Conservation (phyloP, 2,113 vertebrate genomes). For the Myodes glareolus region DNA sequence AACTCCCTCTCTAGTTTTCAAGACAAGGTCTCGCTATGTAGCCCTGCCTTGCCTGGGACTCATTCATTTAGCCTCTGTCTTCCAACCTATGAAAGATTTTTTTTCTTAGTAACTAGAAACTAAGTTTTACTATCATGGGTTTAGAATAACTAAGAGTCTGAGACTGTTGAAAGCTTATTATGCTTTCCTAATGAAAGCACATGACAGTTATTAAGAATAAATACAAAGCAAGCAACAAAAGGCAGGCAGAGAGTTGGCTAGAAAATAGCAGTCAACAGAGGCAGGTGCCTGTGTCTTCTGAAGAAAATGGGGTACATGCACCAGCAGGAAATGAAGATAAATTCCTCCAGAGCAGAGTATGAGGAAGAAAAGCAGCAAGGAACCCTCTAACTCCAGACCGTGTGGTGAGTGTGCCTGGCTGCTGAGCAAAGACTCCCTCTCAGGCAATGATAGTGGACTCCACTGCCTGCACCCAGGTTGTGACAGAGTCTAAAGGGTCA, state of each 20-base stretch:
- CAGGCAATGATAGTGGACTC: too few species aligned
- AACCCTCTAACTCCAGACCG: background rate
- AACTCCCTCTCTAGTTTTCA: background rate
- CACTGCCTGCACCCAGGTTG: background rate
- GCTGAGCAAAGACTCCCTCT: background rate
- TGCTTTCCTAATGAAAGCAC: conserved; percentile 17
- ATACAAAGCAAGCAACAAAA: background rate
- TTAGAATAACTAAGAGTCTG: conserved; percentile 34
- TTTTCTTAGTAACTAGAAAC: conserved; percentile 21
- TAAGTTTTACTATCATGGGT: background rate
- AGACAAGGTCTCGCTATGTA: background rate
- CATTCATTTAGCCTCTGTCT: background rate
- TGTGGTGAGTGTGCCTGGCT: background rate
- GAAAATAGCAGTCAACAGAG: background rate
- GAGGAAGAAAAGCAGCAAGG: background rate
- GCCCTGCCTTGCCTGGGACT: background rate
- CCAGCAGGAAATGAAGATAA: background rate
- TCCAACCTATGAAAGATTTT: background rate
- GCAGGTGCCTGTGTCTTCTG: background rate
- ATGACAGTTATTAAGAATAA: conserved; percentile 7
- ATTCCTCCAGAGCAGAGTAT: background rate
- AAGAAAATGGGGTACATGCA: background rate
- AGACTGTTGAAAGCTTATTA: background rate
- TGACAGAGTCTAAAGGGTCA: background rate
- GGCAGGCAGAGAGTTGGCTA: background rate